Conservation (phyloP, 2,113 vertebrate species). For the Podarcis muralis region DNA sequence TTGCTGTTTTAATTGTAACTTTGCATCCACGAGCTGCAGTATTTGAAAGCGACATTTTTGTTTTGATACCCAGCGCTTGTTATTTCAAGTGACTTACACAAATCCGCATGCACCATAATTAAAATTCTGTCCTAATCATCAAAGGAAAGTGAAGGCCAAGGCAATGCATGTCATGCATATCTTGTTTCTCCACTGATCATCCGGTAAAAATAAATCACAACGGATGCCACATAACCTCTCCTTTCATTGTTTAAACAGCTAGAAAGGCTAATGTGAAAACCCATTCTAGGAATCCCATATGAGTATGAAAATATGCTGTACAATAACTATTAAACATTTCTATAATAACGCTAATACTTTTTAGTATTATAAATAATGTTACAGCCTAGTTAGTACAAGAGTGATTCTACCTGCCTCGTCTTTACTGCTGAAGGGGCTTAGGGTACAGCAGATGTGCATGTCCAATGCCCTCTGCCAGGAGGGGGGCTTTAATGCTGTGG, state of each 20-base stretch:
- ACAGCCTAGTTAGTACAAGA: background rate
- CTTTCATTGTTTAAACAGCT: constrained; percentile 59
- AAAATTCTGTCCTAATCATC: constrained; percentile 71
- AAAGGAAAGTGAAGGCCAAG: constrained; percentile 68
- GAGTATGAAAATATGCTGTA: constrained; percentile 33
- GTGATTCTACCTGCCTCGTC: too few relatives aligned
- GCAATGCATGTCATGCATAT: constrained; percentile 59
- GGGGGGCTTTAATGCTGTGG: too few relatives aligned
- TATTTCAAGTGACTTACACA: constrained; percentile 59
- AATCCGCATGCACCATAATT: constrained; percentile 60
- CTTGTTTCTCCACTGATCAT: constrained; percentile 61
- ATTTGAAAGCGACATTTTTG: constrained; percentile 62
- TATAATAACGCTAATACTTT: background rate
- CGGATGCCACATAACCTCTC: constrained; percentile 46
- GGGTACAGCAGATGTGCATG: too few relatives aligned
- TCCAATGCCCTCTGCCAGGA: too few relatives aligned
- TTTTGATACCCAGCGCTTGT: constrained; percentile 51
- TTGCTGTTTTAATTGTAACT: constrained; percentile 20
- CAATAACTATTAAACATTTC: background rate
- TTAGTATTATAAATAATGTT: background rate
- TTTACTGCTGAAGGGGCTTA: too few relatives aligned
- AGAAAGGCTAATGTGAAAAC: constrained; percentile 28
- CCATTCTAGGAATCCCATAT: constrained; percentile 28
- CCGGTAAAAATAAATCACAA: constrained; percentile 68
- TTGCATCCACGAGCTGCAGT: constrained; percentile 27